Base-by-base conservation (phyloP, 2,113 vertebrate species). In the Corapipo altera region DNA sequence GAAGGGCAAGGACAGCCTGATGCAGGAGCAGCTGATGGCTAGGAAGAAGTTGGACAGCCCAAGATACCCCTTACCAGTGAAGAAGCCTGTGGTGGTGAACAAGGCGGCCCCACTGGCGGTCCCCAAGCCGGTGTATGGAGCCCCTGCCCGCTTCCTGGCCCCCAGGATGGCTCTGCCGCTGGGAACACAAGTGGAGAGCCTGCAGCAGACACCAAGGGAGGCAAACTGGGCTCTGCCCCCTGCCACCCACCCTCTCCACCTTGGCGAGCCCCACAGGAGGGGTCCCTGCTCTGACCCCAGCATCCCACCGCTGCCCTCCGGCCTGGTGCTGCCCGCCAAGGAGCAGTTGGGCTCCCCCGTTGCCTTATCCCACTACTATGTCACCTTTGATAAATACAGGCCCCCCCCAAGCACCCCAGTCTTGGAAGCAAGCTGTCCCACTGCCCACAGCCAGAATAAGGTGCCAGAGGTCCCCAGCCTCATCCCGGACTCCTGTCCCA, bases 71-170 rank as follows among this genome's bases (percentile, higher is more conserved):
- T 96, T 95, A 72, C 70, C 75, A 0, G n/a, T 91, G 59, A 95
- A 93, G 57, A 92, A 95, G 9, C 80, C 96, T 2, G 71, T 62
- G 35, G 54, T 51, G 19, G 43, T 95, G 37, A 96, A 86, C 84
- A 98, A 97, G 85, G 81, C 59, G 6, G 35, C 96, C 35, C 96
- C 97, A 15, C 64, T 99, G 72, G 98, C 98, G 0, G 94, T 98
- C 20, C 99, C 99, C 69, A 99, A 97, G 71, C 98, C 99, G 0
- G 73, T 99, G 67, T 99, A 99, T 12, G 95, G 98, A 78, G 98
- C 96, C 44, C 98, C 97, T 0, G 79, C 97, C 15, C 98, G 98
- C 92, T 99, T 98, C 33, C 14, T 95, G 54, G 97, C 98, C 46
- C 91, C 98, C 44, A 95, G 97, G 46, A 86, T 94, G 22, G 86